Evolutionary conservation across 2,113 vertebrate genomes (phyloP), one percentile per base, ranked within the genome.

Genomic region (Dinomys branickii): DNA sequence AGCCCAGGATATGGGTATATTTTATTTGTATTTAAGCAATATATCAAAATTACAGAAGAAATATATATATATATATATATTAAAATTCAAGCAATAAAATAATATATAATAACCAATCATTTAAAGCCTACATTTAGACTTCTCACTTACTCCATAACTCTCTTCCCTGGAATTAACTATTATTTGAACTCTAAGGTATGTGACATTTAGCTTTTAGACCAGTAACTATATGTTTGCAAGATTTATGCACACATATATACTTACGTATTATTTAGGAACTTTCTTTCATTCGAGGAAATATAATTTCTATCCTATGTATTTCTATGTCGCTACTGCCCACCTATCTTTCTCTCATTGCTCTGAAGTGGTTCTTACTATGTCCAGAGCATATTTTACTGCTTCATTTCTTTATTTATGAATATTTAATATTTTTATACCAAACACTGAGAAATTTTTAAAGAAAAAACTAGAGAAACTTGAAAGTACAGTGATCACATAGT

Each of bases 71-170:
- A n/a, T 71, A 9, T 3, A 33, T 24, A 33, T 8, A 65, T 10
- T 65, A 44, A 56, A 87, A 88, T 83, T 71, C 50, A 95, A 88
- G 47, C 17, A 93, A 73, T 2, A 73, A 93, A 47, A 13, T 38
- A 91, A 33, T 69, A 20, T 61, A 5, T 24, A 41, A 8, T 17
- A 67, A 47, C 12, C 16, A 44, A 47, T 38, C 41, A 50, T 47
- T 20, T 19, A 52, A 75, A 81, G 11, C 0, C 24, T 69, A 10
- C 3, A 10, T 41, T 41, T 33, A 59, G 63, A 75, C 14, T 71
- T 71, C 86, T 83, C 3, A 71, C 47, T 80, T 44, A 24, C n/a
- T 35, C 19, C 50, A 8, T 58, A 63, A n/a, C 20, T 75, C 22
- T 52, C 14, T 33, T 85, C 9, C 11, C 3, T 47, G 33, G 35